These are phyloP conservation scores for Rhombomys opimus DNA, from an alignment of 2,113 vertebrate species.

Conservation along the genomic window DNA sequence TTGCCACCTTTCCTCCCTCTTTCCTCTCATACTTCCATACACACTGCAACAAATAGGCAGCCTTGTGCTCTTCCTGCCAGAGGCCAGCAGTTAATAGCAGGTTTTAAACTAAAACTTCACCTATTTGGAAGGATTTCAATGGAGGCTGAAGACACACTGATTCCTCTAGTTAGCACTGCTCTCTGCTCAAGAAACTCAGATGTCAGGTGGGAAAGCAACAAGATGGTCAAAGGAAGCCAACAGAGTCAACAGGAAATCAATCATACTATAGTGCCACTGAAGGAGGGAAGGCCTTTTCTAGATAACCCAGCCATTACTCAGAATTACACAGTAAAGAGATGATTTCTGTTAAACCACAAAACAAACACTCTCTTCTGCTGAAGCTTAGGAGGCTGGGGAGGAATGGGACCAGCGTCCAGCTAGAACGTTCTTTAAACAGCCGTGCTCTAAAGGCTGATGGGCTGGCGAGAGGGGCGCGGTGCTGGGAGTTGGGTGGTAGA, in stretches of 20 bases:
- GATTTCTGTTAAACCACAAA: neutral
- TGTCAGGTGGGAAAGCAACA: neutral
- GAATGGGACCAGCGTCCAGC: neutral
- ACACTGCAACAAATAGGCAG: constrained; percentile 51
- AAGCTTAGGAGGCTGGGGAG: neutral
- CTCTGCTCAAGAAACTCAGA: constrained; percentile 6
- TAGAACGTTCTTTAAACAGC: neutral
- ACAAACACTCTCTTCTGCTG: neutral
- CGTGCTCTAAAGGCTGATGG: neutral
- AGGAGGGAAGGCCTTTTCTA: neutral
- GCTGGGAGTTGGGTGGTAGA: neutral
- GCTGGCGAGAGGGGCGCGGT: neutral
- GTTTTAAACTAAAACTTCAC: constrained; percentile 68
- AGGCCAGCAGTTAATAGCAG: constrained; percentile 59
- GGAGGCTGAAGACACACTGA: neutral
- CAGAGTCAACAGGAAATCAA: neutral
- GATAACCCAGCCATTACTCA: neutral
- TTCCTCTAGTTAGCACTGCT: constrained; percentile 27
- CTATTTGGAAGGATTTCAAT: constrained; percentile 67
- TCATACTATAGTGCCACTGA: neutral
- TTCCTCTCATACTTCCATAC: neutral
- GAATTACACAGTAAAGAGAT: neutral
- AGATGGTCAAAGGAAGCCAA: neutral
- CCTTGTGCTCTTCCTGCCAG: constrained; percentile 36
- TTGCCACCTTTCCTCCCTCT: constrained; percentile 32